These are phyloP conservation scores for Xiphorhynchus elegans DNA, from an alignment of 2,113 vertebrate species.

Conservation along the genomic window DNA sequence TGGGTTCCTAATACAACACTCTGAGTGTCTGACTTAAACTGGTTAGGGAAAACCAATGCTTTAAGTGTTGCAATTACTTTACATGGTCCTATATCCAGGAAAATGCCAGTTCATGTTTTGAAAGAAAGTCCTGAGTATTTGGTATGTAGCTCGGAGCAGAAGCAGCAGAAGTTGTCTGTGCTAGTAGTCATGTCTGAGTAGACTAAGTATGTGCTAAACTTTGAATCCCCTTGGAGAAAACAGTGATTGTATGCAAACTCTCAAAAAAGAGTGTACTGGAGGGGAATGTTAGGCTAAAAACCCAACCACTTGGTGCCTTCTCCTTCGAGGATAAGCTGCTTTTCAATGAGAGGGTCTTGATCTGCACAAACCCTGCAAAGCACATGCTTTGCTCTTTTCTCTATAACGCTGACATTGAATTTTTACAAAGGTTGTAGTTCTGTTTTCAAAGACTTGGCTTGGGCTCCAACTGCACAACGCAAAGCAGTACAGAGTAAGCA, in stretches of 20 bases:
- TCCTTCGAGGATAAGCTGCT: background rate
- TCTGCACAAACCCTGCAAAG: background rate
- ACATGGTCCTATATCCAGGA: background rate
- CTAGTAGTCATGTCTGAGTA: background rate
- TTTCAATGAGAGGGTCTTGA: background rate
- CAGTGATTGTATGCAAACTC: background rate
- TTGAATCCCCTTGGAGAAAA: background rate
- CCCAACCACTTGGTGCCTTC: background rate
- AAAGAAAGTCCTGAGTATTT: background rate
- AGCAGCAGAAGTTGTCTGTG: background rate
- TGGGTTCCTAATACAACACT: background rate
- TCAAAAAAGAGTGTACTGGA: background rate
- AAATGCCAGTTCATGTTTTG: background rate
- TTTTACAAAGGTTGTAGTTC: background rate
- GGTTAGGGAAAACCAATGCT: background rate
- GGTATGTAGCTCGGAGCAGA: background rate
- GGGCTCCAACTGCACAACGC: background rate
- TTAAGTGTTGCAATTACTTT: background rate
- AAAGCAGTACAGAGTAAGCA: background rate
- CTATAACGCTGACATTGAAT: background rate
- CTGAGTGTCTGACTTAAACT: background rate
- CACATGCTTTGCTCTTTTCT: background rate
- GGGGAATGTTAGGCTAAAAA: background rate
- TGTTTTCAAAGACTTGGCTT: slow-evolving; percentile 1
- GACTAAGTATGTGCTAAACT: background rate